Percentiles rank a stretch among this genome's conserved stretches.
Evolutionary conservation across 2,113 vertebrate species (phyloP).

Genomic region (Stercorarius parasiticus): DNA sequence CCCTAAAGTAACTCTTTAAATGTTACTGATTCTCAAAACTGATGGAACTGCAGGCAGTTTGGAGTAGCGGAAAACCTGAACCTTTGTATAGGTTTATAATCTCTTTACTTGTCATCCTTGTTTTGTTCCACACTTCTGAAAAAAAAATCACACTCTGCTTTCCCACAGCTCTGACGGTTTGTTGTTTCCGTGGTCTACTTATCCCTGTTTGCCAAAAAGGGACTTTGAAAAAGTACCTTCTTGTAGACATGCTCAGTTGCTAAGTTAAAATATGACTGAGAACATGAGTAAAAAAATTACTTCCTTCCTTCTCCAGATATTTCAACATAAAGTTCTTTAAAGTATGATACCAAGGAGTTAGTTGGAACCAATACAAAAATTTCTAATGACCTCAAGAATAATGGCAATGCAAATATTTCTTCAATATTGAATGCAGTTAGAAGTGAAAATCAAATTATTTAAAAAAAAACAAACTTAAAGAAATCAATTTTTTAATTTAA

Average conservation of each 20-base stretch:
- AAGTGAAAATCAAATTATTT: not conserved
- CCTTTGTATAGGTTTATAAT: not conserved
- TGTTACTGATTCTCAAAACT: not conserved
- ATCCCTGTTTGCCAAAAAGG: not conserved
- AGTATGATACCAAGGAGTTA: not conserved
- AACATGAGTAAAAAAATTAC: not conserved
- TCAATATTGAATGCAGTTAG: not conserved
- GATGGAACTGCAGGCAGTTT: not conserved
- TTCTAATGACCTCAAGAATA: not conserved
- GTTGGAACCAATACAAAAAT: not conserved
- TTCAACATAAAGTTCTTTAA: not conserved
- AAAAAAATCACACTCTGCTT: not conserved
- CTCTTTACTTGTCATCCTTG: not conserved
- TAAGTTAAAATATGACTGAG: not conserved
- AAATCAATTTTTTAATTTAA: not conserved
- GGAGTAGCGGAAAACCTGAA: not conserved
- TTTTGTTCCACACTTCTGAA: not conserved
- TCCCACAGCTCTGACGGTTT: not conserved
- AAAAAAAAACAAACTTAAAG: not conserved
- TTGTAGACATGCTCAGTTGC: not conserved
- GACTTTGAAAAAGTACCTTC: not conserved
- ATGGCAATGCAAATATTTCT: not conserved
- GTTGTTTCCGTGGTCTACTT: not conserved
- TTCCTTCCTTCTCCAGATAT: not conserved
- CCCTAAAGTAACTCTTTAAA: not conserved